These are phyloP conservation scores for Drosophila austrosaltans DNA, from an alignment of 2,888 invertebrate genomes.

Conservation along the genomic window DNA sequence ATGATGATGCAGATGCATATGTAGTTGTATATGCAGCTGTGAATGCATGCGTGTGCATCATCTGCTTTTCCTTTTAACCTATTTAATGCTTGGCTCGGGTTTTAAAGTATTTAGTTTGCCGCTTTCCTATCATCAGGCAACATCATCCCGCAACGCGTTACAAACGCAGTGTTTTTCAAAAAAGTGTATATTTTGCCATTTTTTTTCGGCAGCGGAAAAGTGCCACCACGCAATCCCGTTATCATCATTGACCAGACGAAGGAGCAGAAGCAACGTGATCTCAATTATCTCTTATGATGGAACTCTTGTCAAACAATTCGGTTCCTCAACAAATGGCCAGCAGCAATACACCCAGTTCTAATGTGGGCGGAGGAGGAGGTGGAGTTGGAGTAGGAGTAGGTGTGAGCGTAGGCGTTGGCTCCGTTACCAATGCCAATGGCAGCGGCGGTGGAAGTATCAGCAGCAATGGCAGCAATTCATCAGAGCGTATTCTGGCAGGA, in stretches of 20 bases:
- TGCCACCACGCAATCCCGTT: conserved; percentile 40
- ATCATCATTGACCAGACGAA: conserved; percentile 31
- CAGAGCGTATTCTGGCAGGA: conserved; percentile 78
- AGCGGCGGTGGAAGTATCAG: conserved; percentile 62
- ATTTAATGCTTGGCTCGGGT: conserved; percentile 65
- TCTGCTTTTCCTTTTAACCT: conserved; percentile 45
- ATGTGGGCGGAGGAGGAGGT: conserved; percentile 5
- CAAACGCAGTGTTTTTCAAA: conserved; percentile 51
- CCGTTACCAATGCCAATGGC: conserved; percentile 48
- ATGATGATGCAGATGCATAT: conserved; percentile 35
- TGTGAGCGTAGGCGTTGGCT: conserved; percentile 9
- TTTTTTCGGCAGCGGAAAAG: conserved; percentile 54
- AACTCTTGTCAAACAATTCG: conserved; percentile 80
- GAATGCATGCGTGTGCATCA: background rate
- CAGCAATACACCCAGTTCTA: conserved; percentile 65
- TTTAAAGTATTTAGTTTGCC: conserved; percentile 66
- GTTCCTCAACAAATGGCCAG: conserved; percentile 75
- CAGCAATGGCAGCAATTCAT: conserved; percentile 69
- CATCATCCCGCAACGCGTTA: conserved; percentile 58
- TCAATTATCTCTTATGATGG: conserved; percentile 76
- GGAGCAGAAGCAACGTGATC: conserved; percentile 64
- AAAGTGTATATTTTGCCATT: background rate
- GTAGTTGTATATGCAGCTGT: conserved; percentile 19
- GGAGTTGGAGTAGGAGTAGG: background rate
- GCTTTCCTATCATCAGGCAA: conserved; percentile 64